These are phyloP conservation scores for Alethe diademata DNA, from an alignment of 2,113 vertebrate species.

Conservation along the genomic window DNA sequence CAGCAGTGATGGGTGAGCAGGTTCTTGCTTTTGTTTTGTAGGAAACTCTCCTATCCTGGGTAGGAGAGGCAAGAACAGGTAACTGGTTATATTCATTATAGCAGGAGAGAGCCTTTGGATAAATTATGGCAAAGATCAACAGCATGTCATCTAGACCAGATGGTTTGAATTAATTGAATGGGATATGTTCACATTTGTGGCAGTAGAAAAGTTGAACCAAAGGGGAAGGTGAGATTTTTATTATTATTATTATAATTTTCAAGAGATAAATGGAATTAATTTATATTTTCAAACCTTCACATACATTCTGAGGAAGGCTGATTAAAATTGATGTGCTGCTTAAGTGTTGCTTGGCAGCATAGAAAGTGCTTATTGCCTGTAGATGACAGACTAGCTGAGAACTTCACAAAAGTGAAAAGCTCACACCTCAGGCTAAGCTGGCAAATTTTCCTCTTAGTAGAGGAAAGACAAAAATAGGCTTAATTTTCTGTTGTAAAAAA, in stretches of 20 bases:
- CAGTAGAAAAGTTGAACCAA: not conserved
- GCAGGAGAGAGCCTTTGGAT: not conserved
- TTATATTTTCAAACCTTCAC: not conserved
- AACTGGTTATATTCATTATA: not conserved
- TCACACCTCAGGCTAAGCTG: not conserved
- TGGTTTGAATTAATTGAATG: not conserved
- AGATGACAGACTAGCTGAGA: conserved; percentile 9
- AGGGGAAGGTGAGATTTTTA: not conserved
- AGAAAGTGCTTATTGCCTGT: not conserved
- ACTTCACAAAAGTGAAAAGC: not conserved
- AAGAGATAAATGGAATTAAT: not conserved
- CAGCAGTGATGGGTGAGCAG: not conserved
- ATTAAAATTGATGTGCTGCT: not conserved
- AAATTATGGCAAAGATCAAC: not conserved
- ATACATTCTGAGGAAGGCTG: not conserved
- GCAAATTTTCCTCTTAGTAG: not conserved
- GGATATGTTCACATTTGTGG: not conserved
- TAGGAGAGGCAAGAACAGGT: not conserved
- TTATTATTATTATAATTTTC: not conserved
- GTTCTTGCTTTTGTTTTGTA: not conserved
- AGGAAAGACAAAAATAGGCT: not conserved
- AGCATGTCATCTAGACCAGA: not conserved
- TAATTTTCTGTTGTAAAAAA: not conserved
- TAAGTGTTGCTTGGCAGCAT: not conserved
- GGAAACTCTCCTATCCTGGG: not conserved